These are phyloP conservation scores for Ennomos erosarius DNA, from an alignment of 2,888 invertebrate genomes.

Conservation along the genomic window DNA sequence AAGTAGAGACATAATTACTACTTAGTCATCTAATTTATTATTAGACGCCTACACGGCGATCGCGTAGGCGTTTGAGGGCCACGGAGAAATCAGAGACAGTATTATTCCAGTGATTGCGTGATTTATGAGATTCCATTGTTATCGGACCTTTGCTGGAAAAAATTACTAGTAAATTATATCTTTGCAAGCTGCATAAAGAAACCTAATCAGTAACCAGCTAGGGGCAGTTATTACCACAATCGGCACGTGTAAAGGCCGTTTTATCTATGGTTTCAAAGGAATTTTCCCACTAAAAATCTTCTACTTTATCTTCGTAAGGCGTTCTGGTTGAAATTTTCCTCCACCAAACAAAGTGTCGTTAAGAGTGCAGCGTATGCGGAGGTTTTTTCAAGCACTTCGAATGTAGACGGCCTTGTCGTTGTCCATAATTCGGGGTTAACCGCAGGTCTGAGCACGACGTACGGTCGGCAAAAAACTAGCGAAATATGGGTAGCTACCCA, in stretches of 20 bases:
- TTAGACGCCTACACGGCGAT: constrained; percentile 21
- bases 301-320: neutral
- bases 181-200: too few species aligned
- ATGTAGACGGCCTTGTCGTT: constrained; percentile 74
- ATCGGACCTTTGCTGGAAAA: too few species aligned
- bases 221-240: too few species aligned
- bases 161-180: too few species aligned
- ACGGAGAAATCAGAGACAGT: constrained; percentile 7
- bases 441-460: constrained; percentile 45
- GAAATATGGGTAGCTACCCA: constrained; percentile 10
- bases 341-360: constrained; percentile 24
- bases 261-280: neutral
- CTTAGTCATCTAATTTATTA: constrained; percentile 31
- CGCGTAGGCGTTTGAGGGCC: constrained; percentile 24
- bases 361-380: constrained; percentile 41
- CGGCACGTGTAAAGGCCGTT: too few species aligned
- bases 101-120: constrained; percentile 2
- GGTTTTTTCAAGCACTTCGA: constrained; percentile 62
- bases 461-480: constrained; percentile 31
- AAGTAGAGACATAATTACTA: constrained; percentile 50
- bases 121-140: neutral
- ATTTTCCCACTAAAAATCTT: constrained; percentile 6
- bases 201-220: too few species aligned
- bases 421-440: constrained; percentile 75
- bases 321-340: constrained; percentile 16